Percentiles rank a stretch among this genome's conserved stretches.
Conservation (phyloP, 2,797 vertebrate species). For the Dryobates pubescens region DNA sequence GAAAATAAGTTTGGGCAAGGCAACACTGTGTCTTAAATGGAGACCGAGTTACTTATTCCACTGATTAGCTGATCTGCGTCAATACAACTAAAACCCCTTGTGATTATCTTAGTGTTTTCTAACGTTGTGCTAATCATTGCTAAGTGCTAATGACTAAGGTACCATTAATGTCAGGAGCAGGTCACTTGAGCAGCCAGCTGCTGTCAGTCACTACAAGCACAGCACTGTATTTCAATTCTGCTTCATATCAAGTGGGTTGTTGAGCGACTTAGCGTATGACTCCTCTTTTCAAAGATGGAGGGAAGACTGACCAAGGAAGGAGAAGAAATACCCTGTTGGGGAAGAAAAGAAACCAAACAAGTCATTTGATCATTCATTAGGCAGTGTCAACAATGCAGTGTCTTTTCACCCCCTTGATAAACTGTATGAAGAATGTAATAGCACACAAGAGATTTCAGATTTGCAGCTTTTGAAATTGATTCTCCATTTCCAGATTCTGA, state of each 20-base stretch:
- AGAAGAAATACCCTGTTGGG: conserved; percentile 84
- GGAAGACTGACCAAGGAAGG: conserved; percentile 92
- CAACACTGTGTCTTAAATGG: conserved; percentile 47
- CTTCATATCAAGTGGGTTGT: conserved; percentile 93
- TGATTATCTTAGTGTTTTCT: conserved; percentile 73
- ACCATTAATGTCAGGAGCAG: conserved; percentile 72
- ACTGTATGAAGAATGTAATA: background rate
- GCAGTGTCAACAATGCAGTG: background rate
- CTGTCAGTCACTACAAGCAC: conserved; percentile 20
- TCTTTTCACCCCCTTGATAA: background rate
- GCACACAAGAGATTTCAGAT: background rate
- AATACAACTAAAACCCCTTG: background rate
- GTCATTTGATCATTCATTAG: background rate
- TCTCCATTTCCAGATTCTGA: background rate
- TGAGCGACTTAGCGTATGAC: conserved; percentile 93
- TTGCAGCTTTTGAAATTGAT: background rate
- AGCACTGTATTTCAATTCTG: background rate
- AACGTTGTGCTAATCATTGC: conserved; percentile 54
- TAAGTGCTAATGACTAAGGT: conserved; percentile 78
- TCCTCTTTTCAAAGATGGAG: conserved; percentile 92
- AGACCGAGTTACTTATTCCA: conserved; percentile 35
- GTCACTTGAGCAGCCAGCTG: conserved; percentile 42
- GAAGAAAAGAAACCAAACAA: background rate
- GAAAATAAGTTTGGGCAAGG: conserved; percentile 30
- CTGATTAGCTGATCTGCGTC: conserved; percentile 20